Evolutionary conservation across 2,797 vertebrate genomes (phyloP), one percentile per base, ranked within the genome.

Genomic region (Pogoniulus pusillus): DNA sequence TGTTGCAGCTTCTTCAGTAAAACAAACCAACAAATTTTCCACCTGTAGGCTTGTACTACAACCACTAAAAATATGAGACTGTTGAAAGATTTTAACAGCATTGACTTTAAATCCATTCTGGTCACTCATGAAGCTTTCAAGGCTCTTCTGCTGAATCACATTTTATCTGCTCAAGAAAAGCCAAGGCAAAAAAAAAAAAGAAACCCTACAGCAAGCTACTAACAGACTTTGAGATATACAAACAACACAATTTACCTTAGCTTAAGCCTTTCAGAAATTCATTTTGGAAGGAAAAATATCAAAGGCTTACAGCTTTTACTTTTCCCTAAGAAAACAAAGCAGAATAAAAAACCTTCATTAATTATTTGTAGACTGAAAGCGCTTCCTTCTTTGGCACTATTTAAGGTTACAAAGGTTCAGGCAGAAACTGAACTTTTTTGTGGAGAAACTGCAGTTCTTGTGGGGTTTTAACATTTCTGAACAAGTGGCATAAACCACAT

Each of bases 261-360:
- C 68, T 68, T 6, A 53, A 54, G 69, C 9, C 41, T 72, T 58
- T 29, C 7, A 1, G 6, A 85, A 74, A 73, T 57, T 81, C 81
- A 78, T 27, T 87, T 3, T 54, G 55, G 76, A 65, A 84, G 13
- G 60, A 59, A 68, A 65, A 83, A 55, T 43, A 79, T 19, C 45
- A 57, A 47, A 76, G 57, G 37, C 19, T 80, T 80, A 91, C 51
- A 86, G 57, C 15, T 63, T 82, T 90, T 43, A 32, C 24, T 76
- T 59, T 74, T 94, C 74, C 90, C 75, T 41, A 83, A 23, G 65
- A 83, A 93, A 92, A 80, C 37, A 90, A 70, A 10, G 18, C 3
- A 54, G 39, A 62, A 83, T 41, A 64, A 37, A 71, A 87, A 83
- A 74, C 41, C 24, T 77, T 64, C 29, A 34, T 51, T 13, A 79